Percentiles rank a stretch among this genome's conserved stretches.
Evolutionary conservation across 2,797 vertebrate species (phyloP).

Genomic region (Typhlichthys subterraneus): DNA sequence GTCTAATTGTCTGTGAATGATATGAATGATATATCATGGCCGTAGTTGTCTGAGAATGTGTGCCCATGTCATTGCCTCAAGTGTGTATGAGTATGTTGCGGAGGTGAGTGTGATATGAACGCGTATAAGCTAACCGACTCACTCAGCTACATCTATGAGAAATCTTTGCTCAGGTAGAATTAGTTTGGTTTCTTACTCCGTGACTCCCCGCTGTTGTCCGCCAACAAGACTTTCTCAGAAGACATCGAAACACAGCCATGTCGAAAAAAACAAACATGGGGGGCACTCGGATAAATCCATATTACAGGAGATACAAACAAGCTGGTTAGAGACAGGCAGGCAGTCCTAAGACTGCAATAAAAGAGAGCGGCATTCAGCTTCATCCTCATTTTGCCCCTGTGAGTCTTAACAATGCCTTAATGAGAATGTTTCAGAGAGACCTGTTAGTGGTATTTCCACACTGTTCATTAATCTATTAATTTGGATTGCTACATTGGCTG

Average conservation of each 20-base stretch:
- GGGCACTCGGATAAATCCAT: slow-evolving; percentile 46
- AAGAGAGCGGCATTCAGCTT: not conserved
- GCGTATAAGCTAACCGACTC: too few relatives aligned
- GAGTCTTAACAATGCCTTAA: not conserved
- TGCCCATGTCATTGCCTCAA: too few relatives aligned
- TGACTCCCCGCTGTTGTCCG: slow-evolving; percentile 30
- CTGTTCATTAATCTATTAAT: not conserved
- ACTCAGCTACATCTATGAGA: too few relatives aligned
- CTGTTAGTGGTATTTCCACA: not conserved
- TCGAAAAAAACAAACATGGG: slow-evolving; percentile 53
- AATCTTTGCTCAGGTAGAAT: too few relatives aligned
- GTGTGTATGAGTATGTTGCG: too few relatives aligned
- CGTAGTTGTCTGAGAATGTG: too few relatives aligned
- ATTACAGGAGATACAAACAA: slow-evolving; percentile 27
- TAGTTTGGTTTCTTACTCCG: not conserved
- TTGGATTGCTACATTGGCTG: not conserved
- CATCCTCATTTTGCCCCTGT: slow-evolving; percentile 1
- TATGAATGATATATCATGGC: too few relatives aligned
- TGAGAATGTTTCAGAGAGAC: slow-evolving; percentile 11
- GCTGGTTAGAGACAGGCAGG: not conserved
- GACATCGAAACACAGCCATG: slow-evolving; percentile 41
- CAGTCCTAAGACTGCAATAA: not conserved
- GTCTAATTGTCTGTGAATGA: too few relatives aligned
- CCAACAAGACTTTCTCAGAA: slow-evolving; percentile 57
- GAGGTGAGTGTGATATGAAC: too few relatives aligned